phyloP scores from a whole-genome alignment of 2,797 vertebrate species.

The Helicolenus hilgendorfi region DNA sequence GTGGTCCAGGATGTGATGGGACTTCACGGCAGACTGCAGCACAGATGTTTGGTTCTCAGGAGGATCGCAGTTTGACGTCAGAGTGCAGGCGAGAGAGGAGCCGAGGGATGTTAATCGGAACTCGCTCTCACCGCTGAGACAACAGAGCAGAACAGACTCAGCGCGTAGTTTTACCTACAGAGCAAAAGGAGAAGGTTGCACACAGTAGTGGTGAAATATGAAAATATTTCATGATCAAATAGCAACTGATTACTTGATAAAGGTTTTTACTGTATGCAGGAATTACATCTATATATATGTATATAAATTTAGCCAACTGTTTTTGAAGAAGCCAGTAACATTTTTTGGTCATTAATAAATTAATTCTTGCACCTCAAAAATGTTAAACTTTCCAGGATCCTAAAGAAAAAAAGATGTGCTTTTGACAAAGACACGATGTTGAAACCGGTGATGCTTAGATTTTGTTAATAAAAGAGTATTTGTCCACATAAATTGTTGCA shows the following conservation, averaged over 20 bases:
- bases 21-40: constrained; percentile 3
- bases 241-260: neutral
- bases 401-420: too few species aligned
- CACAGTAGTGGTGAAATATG: neutral
- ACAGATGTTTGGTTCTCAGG: constrained; percentile 38
- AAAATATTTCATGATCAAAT: neutral
- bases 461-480: neutral
- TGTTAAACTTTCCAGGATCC: neutral
- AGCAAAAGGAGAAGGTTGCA: neutral
- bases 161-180: neutral
- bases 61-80: constrained; percentile 7
- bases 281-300: neutral
- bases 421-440: neutral
- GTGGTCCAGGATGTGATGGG: neutral
- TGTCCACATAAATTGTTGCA: neutral
- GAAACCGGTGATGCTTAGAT: neutral
- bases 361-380: neutral
- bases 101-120: neutral
- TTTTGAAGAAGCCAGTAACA: neutral
- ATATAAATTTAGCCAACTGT: neutral
- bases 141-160: neutral
- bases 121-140: too few species aligned
- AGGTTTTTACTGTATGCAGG: neutral
- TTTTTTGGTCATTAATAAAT: neutral
- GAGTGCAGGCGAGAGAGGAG: neutral